Evolutionary conservation across 2,113 vertebrate genomes (phyloP).

Genomic region (Chrysemys picta): DNA sequence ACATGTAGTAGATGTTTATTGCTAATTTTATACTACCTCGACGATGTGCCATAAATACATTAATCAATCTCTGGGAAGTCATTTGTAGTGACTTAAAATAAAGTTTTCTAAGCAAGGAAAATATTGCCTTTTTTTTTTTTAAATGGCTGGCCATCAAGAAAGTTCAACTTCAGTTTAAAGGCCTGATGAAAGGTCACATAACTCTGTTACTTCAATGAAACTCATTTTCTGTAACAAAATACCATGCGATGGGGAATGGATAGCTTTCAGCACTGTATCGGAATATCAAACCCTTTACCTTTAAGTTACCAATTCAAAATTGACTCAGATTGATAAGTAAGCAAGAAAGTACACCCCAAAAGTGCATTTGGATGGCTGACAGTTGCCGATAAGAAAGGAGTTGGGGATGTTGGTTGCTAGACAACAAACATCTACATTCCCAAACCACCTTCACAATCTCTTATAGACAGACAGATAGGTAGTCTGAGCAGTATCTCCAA

Average conservation of each 20-base stretch:
- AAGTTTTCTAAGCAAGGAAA: background rate
- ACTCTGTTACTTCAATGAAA: background rate
- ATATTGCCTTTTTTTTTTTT: background rate
- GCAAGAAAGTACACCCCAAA: background rate
- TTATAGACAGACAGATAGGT: background rate
- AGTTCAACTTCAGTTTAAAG: background rate
- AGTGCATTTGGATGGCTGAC: background rate
- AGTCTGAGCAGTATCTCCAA: background rate
- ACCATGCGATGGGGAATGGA: background rate
- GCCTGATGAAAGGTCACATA: background rate
- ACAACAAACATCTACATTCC: background rate
- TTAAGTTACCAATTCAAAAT: background rate
- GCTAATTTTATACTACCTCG: background rate
- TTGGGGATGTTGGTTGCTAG: background rate
- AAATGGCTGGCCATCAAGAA: background rate
- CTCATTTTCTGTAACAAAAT: background rate
- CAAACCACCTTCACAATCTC: background rate
- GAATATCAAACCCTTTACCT: background rate
- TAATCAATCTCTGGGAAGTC: background rate
- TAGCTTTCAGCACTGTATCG: background rate
- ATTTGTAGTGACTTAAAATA: background rate
- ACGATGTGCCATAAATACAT: background rate
- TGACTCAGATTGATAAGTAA: background rate
- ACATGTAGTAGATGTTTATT: constrained; percentile 38
- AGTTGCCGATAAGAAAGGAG: background rate